phyloP scores from a whole-genome alignment of 2,888 invertebrate species.

The Willowsia nigromaculata region DNA sequence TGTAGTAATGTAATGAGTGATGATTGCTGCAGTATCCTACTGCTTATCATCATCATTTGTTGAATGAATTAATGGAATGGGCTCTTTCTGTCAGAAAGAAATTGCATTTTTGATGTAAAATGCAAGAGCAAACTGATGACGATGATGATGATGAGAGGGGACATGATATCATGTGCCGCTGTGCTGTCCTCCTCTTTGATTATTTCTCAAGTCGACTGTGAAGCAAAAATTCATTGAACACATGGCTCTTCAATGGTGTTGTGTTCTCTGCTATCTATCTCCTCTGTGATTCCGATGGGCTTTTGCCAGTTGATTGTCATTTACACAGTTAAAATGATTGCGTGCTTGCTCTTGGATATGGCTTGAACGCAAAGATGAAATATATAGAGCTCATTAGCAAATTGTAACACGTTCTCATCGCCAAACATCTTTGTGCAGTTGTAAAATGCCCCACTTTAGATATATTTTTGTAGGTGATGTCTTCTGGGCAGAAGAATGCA shows the following conservation, averaged over 20 bases:
- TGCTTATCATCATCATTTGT: slow-evolving; percentile 46
- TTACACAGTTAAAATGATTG: neutral
- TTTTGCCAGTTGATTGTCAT: neutral
- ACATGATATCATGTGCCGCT: neutral
- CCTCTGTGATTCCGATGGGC: no score
- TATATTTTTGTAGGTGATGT: neutral
- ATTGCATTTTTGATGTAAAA: slow-evolving; percentile 31
- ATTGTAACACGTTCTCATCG: slow-evolving; percentile 29
- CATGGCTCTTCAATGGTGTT: neutral
- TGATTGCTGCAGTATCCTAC: neutral
- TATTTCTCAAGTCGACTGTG: slow-evolving; percentile 28
- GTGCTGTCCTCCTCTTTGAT: neutral
- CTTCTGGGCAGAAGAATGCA: neutral
- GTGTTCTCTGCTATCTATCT: neutral
- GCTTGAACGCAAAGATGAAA: neutral
- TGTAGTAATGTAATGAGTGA: slow-evolving; percentile 27
- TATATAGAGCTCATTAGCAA: slow-evolving; percentile 39
- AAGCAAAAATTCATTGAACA: slow-evolving; percentile 12
- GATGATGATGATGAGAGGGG: slow-evolving; percentile 23
- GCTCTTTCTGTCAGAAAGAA: slow-evolving; percentile 22
- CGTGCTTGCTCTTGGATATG: slow-evolving; percentile 25
- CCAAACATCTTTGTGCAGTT: neutral
- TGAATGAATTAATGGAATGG: slow-evolving; percentile 35
- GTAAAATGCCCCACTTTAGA: slow-evolving; percentile 28
- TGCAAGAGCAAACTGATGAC: neutral